Evolutionary conservation across 2,113 vertebrate genomes (phyloP).

Genomic region (Oncorhynchus nerka): DNA sequence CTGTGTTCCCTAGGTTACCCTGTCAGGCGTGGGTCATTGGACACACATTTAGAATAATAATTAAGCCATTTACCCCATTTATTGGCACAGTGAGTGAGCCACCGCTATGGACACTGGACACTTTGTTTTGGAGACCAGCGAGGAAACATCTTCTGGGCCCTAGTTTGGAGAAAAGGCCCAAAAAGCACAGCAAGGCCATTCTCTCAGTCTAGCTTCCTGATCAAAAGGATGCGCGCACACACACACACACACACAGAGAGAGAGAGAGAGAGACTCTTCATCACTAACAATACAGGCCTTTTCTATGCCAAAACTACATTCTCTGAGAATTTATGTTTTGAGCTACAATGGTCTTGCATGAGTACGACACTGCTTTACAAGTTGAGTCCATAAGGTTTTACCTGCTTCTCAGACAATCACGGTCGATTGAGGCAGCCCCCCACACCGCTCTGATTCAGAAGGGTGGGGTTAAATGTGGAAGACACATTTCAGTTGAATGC

Average conservation of each 20-base stretch:
- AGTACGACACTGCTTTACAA: no score
- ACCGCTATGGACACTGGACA: slow-evolving; percentile 41
- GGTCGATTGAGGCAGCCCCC: no score
- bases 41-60: slow-evolving; percentile 53
- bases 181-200: slow-evolving; percentile 54
- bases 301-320: no score
- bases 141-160: slow-evolving; percentile 45
- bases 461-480: no score
- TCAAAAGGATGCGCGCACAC: not conserved
- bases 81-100: slow-evolving; percentile 41
- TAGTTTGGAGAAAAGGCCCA: slow-evolving; percentile 46
- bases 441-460: no score
- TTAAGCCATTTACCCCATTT: slow-evolving; percentile 52
- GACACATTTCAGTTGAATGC: no score
- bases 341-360: no score
- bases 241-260: not conserved
- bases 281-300: no score
- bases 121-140: slow-evolving; percentile 44
- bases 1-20: slow-evolving; percentile 24
- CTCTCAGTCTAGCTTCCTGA: no score
- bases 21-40: slow-evolving; percentile 29
- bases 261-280: slow-evolving; percentile 15
- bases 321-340: no score
- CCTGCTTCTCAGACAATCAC: not conserved
- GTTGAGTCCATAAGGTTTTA: not conserved